A percentile compares a stretch with the other conserved stretches of the same genome.
These are phyloP conservation scores for Chymomyza procnemis DNA, from an alignment of 2,888 invertebrate species.

Conservation along the genomic window DNA sequence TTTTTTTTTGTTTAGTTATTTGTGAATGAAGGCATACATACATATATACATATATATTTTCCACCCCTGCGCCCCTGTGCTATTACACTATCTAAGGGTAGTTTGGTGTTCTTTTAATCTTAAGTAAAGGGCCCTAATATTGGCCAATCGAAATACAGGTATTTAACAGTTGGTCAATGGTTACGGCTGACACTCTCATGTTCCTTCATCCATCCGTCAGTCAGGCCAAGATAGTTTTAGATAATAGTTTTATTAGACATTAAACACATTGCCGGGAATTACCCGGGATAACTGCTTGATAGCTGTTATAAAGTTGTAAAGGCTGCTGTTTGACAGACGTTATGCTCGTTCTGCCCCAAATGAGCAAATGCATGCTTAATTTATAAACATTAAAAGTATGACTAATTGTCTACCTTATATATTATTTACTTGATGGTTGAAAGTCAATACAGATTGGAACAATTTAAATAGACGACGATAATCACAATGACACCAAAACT, in stretches of 20 bases:
- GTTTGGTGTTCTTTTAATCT: conserved; percentile 24
- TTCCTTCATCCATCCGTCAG: conserved; percentile 5
- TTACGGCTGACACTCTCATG: conserved; percentile 46
- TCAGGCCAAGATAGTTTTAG: neutral
- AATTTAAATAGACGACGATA: too few relatives aligned
- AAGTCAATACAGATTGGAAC: too few relatives aligned
- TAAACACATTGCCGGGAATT: conserved; percentile 50
- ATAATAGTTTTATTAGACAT: conserved; percentile 68
- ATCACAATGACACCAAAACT: too few relatives aligned
- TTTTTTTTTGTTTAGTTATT: conserved; percentile 24
- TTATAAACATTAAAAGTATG: too few relatives aligned
- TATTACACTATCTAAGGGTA: conserved; percentile 34
- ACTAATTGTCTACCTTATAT: too few relatives aligned
- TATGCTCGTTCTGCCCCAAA: too few relatives aligned
- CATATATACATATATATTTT: too few relatives aligned
- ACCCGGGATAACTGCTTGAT: conserved; percentile 42
- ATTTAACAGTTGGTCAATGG: conserved; percentile 62
- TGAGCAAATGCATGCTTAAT: too few relatives aligned
- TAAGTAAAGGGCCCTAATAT: conserved; percentile 34
- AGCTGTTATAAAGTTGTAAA: conserved; percentile 63
- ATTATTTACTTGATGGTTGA: too few relatives aligned
- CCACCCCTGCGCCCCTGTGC: conserved; percentile 34
- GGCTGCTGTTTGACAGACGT: conserved; percentile 40
- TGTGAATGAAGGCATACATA: conserved; percentile 53
- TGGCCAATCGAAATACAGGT: conserved; percentile 50